Percentiles rank a stretch among this genome's conserved stretches.
Evolutionary conservation across 2,888 invertebrate species (phyloP).

Genomic region (Synergus laeviventris): DNA sequence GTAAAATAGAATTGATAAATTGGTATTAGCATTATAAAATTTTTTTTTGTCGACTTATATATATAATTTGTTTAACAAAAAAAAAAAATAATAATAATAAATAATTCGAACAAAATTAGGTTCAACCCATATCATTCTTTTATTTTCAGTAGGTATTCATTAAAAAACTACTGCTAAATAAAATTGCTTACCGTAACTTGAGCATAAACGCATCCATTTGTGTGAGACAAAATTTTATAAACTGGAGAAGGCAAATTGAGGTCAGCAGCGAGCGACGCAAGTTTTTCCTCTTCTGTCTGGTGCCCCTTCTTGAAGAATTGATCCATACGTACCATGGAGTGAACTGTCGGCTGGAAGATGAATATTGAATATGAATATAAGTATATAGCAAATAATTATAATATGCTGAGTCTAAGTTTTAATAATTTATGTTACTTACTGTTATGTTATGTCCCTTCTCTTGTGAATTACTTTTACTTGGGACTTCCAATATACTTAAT

Average conservation of each 20-base stretch:
- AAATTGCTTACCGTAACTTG: conserved; percentile 15
- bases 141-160: neutral
- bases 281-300: neutral
- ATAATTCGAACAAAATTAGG: neutral
- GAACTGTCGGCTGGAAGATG: neutral
- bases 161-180: conserved; percentile 13
- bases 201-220: neutral
- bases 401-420: neutral
- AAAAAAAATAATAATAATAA: neutral
- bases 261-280: neutral
- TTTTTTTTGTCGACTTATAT: no score
- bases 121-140: neutral
- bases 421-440: neutral
- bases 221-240: conserved; percentile 1
- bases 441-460: neutral
- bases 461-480: neutral
- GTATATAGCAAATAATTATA: neutral
- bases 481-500: neutral
- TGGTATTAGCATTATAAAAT: neutral
- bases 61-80: no score
- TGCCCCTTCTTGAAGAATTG: neutral
- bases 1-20: neutral
- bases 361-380: neutral
- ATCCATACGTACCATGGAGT: neutral
- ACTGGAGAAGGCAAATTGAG: neutral